These are phyloP conservation scores for Hypsopygia costalis DNA, from an alignment of 2,888 invertebrate species.

Conservation along the genomic window DNA sequence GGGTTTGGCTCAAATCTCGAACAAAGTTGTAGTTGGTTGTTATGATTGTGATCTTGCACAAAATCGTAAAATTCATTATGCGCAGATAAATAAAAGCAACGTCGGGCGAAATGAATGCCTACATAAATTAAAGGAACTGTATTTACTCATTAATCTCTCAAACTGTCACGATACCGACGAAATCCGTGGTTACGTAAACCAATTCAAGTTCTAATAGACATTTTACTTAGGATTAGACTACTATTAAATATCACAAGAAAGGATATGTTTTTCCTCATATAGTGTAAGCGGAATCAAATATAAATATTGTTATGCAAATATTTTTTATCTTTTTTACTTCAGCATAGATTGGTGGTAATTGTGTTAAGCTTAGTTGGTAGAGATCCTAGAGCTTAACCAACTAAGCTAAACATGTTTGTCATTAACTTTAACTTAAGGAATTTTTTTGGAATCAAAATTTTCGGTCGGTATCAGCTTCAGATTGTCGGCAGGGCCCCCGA, in stretches of 20 bases:
- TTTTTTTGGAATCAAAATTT: no score
- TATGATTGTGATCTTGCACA: not conserved
- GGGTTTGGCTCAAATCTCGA: not conserved
- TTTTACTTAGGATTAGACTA: conserved; percentile 2
- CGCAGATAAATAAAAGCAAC: conserved; percentile 2
- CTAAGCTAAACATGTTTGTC: no score
- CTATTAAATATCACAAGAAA: not conserved
- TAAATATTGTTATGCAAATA: no score
- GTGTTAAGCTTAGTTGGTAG: no score
- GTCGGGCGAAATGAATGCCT: conserved; percentile 5
- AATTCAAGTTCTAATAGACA: conserved; percentile 4
- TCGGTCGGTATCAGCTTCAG: no score
- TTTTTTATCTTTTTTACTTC: no score
- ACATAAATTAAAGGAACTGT: conserved; percentile 8
- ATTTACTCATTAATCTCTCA: conserved; percentile 10
- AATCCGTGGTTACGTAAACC: conserved; percentile 3
- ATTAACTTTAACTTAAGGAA: no score
- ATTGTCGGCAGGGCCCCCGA: no score
- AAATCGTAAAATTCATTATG: not conserved
- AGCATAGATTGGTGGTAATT: no score
- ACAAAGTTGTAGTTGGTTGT: not conserved
- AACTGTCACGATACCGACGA: conserved; percentile 7
- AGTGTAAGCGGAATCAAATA: no score
- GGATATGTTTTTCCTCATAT: not conserved
- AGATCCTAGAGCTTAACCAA: no score